Evolutionary conservation across 2,888 invertebrate species (phyloP), one percentile per base, ranked within the genome.

Genomic region (Ophonus ardosiacus): DNA sequence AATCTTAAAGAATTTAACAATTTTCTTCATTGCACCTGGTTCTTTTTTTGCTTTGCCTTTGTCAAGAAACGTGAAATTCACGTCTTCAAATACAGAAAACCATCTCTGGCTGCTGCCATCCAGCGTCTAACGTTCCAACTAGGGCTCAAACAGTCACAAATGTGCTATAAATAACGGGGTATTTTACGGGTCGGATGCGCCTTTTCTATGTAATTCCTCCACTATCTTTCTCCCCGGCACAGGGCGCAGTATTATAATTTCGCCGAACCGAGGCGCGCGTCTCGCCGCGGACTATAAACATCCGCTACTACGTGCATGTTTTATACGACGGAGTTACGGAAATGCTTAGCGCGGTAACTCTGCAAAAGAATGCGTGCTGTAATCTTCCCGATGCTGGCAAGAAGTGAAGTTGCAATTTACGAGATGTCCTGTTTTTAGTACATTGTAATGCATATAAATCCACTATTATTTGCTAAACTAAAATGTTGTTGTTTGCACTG

Each of bases 141-240:
- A 82, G 71, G n/a, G 61, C 84, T 86, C 85, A 84, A 85, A 85
- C 81, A 85, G 85, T 85, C 85, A 79, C 81, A 84, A 71, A 85
- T 85, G 85, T 43, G 78, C 81, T 63, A 86, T 86, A 86, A 86
- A 86, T 86, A 81, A 86, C 85, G 31, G 68, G 85, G 81, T 82
- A 86, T 86, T 86, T 86, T 84, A 78, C 84, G 78, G 63, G 76
- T 43, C 56, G 84, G 84, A 65, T 63, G 84, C 84, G 84, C 84
- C 84, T 84, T 84, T 84, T 84, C 84, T 84, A 78, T 84, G 84
- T 84, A 84, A 84, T 84, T 78, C 84, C 78, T 59, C 7, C 83
- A 82, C 68, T 81, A 81, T 81, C 68, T 40, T 81, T 51, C 65
- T 21, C 59, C 31, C 31, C 31, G 31, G 6, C 31, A 5, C 31